Conservation (phyloP, 1,140 invertebrate species). For the Diachasma alloeum region DNA sequence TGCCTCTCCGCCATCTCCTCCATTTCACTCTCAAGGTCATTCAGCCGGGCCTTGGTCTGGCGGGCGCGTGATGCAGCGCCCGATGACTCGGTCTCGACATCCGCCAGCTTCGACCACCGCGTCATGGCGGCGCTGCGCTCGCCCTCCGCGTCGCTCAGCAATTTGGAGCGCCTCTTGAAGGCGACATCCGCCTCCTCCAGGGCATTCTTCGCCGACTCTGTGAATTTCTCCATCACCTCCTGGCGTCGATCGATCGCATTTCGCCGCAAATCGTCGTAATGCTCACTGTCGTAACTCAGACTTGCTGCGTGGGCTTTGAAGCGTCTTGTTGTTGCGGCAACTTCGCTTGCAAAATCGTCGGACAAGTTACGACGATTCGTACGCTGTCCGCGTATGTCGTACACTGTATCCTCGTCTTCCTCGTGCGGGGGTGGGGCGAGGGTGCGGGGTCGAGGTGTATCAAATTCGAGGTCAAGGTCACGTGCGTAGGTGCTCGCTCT, state of each 20-base stretch:
- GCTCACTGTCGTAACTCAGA: slow-evolving; percentile 38
- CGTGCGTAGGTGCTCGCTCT: slow-evolving; percentile 49
- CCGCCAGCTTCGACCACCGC: slow-evolving; percentile 55
- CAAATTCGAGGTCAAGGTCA: slow-evolving; percentile 57
- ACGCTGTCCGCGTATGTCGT: slow-evolving; percentile 59
- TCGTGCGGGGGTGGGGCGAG: slow-evolving; percentile 36
- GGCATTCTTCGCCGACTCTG: slow-evolving; percentile 33
- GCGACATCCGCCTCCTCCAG: slow-evolving; percentile 46
- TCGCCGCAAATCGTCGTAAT: slow-evolving; percentile 21
- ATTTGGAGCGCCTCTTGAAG: slow-evolving; percentile 50
- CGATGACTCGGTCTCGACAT: slow-evolving; percentile 38
- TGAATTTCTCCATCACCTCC: slow-evolving; percentile 27
- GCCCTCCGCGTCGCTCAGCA: slow-evolving; percentile 59
- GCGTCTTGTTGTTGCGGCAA: slow-evolving; percentile 49
- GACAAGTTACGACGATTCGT: slow-evolving; percentile 46
- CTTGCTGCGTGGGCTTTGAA: slow-evolving; percentile 48
- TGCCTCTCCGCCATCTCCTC: slow-evolving; percentile 63
- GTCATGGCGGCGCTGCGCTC: slow-evolving; percentile 58
- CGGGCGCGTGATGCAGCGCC: slow-evolving; percentile 54
- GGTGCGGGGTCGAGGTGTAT: slow-evolving; percentile 42
- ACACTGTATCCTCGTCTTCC: slow-evolving; percentile 58
- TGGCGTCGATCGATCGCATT: slow-evolving; percentile 19
- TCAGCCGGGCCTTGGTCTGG: slow-evolving; percentile 58
- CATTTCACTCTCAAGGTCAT: slow-evolving; percentile 64
- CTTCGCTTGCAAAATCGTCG: slow-evolving; percentile 55